These are phyloP conservation scores for Copsychus sechellarum DNA, from an alignment of 2,113 vertebrate species.

Conservation along the genomic window DNA sequence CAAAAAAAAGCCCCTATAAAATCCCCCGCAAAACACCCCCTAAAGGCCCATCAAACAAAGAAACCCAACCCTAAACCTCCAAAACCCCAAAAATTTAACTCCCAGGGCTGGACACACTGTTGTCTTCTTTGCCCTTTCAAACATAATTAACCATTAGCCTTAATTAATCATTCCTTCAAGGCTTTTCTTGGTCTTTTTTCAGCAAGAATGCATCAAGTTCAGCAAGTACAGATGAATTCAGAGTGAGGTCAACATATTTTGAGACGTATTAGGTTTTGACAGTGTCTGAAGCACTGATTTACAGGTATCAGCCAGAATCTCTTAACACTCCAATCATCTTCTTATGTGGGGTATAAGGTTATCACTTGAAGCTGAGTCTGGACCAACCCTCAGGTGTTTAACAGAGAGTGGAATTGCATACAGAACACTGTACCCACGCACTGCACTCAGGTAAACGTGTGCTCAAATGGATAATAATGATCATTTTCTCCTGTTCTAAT, in stretches of 20 bases:
- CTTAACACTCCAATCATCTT: not conserved
- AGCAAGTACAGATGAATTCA: not conserved
- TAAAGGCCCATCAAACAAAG: not conserved
- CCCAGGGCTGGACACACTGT: not conserved
- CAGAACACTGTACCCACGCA: not conserved
- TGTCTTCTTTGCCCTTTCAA: not conserved
- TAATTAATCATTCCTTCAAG: not conserved
- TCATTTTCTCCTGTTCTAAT: not conserved
- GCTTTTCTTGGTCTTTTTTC: not conserved
- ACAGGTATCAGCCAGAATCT: not conserved
- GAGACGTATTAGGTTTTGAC: not conserved
- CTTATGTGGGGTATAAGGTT: not conserved
- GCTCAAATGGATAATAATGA: not conserved
- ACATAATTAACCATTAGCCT: not conserved
- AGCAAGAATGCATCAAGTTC: not conserved
- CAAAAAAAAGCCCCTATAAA: not conserved
- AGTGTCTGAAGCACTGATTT: not conserved
- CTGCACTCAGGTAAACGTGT: not conserved
- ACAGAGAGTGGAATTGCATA: not conserved
- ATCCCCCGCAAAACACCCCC: accelerated
- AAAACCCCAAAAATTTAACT: not conserved
- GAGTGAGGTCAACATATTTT: not conserved
- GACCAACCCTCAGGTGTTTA: not conserved
- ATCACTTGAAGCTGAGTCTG: not conserved
- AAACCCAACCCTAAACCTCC: accelerated